Conservation (phyloP, 2,113 vertebrate genomes). For the Atractosteus spatula region DNA sequence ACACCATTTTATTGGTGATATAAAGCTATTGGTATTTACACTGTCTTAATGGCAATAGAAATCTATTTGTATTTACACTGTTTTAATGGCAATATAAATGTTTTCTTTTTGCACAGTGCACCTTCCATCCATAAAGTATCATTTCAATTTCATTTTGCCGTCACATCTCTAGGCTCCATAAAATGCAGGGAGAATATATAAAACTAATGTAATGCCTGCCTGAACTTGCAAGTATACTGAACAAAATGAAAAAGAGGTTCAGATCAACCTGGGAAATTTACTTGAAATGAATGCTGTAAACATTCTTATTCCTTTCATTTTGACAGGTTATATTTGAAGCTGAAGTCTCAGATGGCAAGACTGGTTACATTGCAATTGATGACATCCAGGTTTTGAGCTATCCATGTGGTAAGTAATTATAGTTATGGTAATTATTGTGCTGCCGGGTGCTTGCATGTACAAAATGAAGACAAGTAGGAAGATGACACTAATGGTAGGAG, state of each 20-base stretch:
- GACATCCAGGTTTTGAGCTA: slow-evolving; percentile 98
- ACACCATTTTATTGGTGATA: not conserved
- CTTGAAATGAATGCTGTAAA: slow-evolving; percentile 16
- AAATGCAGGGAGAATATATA: not conserved
- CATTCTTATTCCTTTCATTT: slow-evolving; percentile 47
- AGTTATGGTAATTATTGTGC: slow-evolving; percentile 73
- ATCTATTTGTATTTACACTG: not conserved
- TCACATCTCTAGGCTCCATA: not conserved
- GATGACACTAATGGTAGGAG: slow-evolving; percentile 52
- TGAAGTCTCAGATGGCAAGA: slow-evolving; percentile 86
- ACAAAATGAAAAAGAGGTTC: not conserved
- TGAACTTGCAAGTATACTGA: not conserved
- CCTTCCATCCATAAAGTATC: slow-evolving; percentile 4
- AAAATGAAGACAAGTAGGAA: slow-evolving; percentile 60
- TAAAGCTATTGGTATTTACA: not conserved
- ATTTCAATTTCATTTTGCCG: slow-evolving; percentile 15
- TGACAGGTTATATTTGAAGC: slow-evolving; percentile 98
- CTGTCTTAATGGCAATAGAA: not conserved
- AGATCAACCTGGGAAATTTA: slow-evolving; percentile 9
- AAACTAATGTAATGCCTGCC: slow-evolving; percentile 16
- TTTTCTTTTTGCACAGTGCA: too few species aligned
- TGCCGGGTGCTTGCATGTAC: slow-evolving; percentile 60
- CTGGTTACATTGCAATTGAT: slow-evolving; percentile 94
- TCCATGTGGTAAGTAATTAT: slow-evolving; percentile 91
- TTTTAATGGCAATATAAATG: too few species aligned